Base-by-base conservation (phyloP, 2,888 invertebrate species). In the Pseudococcus longispinus region DNA sequence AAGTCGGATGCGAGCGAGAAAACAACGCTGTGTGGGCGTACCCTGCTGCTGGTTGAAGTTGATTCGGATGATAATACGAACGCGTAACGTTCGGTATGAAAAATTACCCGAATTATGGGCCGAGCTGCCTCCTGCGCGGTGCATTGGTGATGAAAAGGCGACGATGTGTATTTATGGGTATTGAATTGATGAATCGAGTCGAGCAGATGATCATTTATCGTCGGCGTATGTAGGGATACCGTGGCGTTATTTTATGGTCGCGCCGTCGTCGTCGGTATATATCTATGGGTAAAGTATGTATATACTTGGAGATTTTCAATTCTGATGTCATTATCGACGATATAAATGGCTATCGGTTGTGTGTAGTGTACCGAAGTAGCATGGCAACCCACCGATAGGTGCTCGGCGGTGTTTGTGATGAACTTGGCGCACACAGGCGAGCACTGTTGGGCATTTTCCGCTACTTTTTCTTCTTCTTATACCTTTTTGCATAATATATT, bases 301-400 rank as follows among this genome's bases (percentile, higher is more conserved):
- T 60, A 23, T 9, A 23, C n/a, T n/a, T n/a, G 23, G 9, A 23
- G 60, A 60, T 60, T 60, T 23, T 60, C 60, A 60, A 60, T 60
- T 60, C 60, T 60, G 60, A 60, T 60, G 60, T 60, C 60, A 60
- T 60, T 60, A 60, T 60, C 60, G 60, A 60, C 60, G 23, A 60
- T 60, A 60, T 60, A 60, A 23, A 60, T 55, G 55, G 55, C n/a
- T n/a, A 2, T 46, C n/a, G 55, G 5, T 1, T 60, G 8, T 51
- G 51, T 3, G 18, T 51, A 8, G 44, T 46, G 51, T 2, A 51
- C 23, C 60, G 60, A 60, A 55, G 55, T 55, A 55, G 55, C 55
- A 4, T 60, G 23, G 23, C 9, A 60, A 60, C n/a, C 51, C 18
- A 4, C 60, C n/a, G 55, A 55, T 55, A 5, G 20, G 60, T 15